Evolutionary conservation across 2,888 invertebrate species (phyloP).

Genomic region (Macaria notata): DNA sequence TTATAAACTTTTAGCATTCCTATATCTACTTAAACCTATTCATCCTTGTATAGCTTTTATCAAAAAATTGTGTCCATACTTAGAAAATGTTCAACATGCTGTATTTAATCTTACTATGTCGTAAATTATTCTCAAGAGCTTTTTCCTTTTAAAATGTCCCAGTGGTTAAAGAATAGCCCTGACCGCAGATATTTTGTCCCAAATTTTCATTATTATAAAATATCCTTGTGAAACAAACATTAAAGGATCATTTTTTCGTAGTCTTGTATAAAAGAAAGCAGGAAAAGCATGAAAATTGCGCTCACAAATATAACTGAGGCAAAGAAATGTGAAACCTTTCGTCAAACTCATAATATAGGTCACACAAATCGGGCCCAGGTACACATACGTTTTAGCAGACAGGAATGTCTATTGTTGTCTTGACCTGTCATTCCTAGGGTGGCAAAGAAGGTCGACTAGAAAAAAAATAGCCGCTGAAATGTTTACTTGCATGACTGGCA

Average conservation of each 20-base stretch:
- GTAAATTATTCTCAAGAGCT: neutral
- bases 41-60: neutral
- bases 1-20: too few relatives aligned
- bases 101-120: neutral
- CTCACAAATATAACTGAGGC: slow-evolving; percentile 25
- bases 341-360: slow-evolving; percentile 43
- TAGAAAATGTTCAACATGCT: slow-evolving; percentile 2
- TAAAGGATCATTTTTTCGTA: slow-evolving; percentile 10
- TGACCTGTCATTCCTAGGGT: slow-evolving; percentile 34
- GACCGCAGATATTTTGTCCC: slow-evolving; percentile 2
- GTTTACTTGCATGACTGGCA: slow-evolving; percentile 9
- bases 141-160: neutral
- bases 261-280: slow-evolving; percentile 21
- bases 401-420: slow-evolving; percentile 49
- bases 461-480: slow-evolving; percentile 23
- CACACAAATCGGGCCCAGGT: slow-evolving; percentile 47
- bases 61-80: neutral
- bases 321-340: slow-evolving; percentile 37
- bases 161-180: slow-evolving; percentile 2
- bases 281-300: slow-evolving; percentile 16
- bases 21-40: neutral
- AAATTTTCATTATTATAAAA: slow-evolving; percentile 5
- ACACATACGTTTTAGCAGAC: slow-evolving; percentile 55
- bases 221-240: slow-evolving; percentile 6
- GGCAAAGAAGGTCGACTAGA: slow-evolving; percentile 28